phyloP scores from a whole-genome alignment of 2,113 vertebrate genomes.

The Chaetura pelagica region DNA sequence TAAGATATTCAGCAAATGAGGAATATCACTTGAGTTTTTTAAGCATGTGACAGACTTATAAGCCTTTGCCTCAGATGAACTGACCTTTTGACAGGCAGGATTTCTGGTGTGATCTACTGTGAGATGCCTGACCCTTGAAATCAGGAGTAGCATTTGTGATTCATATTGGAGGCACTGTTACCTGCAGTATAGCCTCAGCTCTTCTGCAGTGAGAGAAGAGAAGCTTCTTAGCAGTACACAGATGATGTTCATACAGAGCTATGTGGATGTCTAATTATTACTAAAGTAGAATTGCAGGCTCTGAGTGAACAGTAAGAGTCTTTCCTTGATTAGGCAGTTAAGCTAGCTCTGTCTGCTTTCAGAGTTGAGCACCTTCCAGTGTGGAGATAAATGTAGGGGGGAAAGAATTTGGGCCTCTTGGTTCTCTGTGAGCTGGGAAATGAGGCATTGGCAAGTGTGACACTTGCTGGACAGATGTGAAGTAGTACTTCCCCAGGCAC shows the following conservation, averaged over 20 bases:
- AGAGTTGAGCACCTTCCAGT: background rate
- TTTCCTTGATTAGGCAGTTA: background rate
- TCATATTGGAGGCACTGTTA: background rate
- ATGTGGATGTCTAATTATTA: background rate
- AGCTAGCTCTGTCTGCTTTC: background rate
- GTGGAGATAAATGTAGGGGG: fast-evolving
- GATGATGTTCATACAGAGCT: background rate
- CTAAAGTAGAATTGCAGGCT: background rate
- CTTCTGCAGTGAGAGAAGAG: background rate
- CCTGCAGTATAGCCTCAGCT: background rate
- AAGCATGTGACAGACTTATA: background rate
- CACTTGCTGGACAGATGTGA: background rate
- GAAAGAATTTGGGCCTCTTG: background rate
- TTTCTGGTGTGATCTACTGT: background rate
- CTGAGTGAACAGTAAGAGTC: background rate
- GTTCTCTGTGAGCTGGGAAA: background rate
- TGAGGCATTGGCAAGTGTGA: background rate
- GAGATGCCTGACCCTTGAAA: background rate
- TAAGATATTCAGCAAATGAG: background rate
- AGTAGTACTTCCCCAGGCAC: background rate
- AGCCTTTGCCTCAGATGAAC: background rate
- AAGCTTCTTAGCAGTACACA: background rate
- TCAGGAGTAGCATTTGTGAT: background rate
- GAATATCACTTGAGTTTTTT: background rate
- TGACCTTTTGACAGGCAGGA: background rate